Percentiles rank a stretch among this genome's conserved stretches.
Conservation (phyloP, 2,797 vertebrate genomes). For the Hylomyscus alleni region DNA sequence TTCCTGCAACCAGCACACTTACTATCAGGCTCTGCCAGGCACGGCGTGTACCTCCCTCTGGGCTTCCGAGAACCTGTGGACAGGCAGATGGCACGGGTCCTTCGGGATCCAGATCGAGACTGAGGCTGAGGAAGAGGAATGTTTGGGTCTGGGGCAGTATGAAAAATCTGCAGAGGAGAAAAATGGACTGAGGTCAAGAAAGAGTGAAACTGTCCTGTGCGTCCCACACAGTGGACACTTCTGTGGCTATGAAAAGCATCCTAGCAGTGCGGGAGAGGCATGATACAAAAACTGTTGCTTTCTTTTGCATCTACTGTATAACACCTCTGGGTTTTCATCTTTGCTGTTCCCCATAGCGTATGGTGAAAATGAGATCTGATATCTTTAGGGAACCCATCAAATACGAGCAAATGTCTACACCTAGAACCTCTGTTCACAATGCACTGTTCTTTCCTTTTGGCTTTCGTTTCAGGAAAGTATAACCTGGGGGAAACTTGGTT, state of each 20-base stretch:
- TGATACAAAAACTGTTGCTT: background rate
- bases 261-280: background rate
- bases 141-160: constrained; percentile 95
- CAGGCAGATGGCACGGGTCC: constrained; percentile 96
- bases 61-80: constrained; percentile 96
- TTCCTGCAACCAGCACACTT: constrained; percentile 86
- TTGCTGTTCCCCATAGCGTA: background rate
- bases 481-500: background rate
- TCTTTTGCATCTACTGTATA: background rate
- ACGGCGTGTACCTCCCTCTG: constrained; percentile 94
- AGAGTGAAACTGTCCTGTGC: background rate
- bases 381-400: constrained; percentile 16
- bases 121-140: constrained; percentile 95
- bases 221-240: background rate
- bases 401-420: background rate
- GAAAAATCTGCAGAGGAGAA: constrained; percentile 92
- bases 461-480: background rate
- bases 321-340: background rate
- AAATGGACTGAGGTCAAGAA: background rate
- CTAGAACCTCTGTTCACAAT: background rate
- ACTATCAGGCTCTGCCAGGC: constrained; percentile 98
- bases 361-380: background rate
- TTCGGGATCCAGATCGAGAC: constrained; percentile 92
- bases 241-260: background rate
- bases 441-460: background rate